Conservation (phyloP, 2,113 vertebrate genomes). For the Alethe castanea region DNA sequence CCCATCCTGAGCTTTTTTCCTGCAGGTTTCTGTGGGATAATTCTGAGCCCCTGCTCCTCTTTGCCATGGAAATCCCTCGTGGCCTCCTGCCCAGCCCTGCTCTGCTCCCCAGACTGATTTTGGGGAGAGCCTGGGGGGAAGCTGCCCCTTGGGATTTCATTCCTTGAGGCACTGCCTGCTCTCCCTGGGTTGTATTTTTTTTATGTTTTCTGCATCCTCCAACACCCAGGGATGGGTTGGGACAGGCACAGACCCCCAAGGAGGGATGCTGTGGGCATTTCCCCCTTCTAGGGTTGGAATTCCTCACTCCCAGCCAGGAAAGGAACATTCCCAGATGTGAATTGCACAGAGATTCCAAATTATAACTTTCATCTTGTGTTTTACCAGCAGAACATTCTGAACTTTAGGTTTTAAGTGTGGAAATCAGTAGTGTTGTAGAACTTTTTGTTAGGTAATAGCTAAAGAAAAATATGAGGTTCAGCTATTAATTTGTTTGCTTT, state of each 20-base stretch:
- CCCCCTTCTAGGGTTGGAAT: not conserved
- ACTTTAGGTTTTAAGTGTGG: too few relatives aligned
- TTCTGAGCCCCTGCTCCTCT: not conserved
- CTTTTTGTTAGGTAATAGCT: too few relatives aligned
- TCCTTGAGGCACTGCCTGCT: accelerated
- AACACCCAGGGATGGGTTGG: accelerated
- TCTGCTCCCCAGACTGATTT: not conserved
- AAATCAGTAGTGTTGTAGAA: too few relatives aligned
- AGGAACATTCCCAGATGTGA: not conserved
- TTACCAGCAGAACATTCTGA: too few relatives aligned
- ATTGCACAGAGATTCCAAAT: too few relatives aligned
- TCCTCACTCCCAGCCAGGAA: not conserved
- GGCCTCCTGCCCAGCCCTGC: not conserved
- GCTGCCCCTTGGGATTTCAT: not conserved
- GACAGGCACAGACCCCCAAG: not conserved
- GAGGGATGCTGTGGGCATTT: not conserved
- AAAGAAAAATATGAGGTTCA: too few relatives aligned
- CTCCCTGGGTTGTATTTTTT: not conserved
- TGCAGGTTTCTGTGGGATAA: not conserved
- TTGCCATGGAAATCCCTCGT: not conserved
- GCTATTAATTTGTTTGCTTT: too few relatives aligned
- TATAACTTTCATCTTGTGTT: too few relatives aligned
- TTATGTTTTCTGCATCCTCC: not conserved
- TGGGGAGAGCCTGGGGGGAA: not conserved
- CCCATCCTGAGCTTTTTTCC: not conserved